A percentile compares a stretch with the other conserved stretches of the same genome.
phyloP scores from a whole-genome alignment of 2,888 invertebrate species.

The Agriotes lineatus region DNA sequence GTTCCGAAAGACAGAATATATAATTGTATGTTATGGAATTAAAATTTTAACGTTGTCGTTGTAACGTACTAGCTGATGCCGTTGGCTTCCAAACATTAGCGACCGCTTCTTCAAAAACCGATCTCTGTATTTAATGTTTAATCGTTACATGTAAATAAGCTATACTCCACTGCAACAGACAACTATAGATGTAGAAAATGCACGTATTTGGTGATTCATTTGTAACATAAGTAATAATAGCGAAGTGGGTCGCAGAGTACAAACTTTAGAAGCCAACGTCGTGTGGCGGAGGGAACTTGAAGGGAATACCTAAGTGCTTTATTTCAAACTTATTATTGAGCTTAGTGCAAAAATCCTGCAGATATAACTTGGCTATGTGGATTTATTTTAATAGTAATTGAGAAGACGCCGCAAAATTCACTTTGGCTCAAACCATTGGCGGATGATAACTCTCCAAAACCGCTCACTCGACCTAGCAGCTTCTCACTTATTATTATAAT shows the following conservation, averaged over 20 bases:
- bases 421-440: neutral
- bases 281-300: slow-evolving; percentile 63
- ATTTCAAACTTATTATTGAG: slow-evolving; percentile 58
- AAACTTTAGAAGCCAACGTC: slow-evolving; percentile 63
- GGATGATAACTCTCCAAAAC: neutral
- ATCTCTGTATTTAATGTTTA: slow-evolving; percentile 36
- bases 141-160: slow-evolving; percentile 57
- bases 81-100: slow-evolving; percentile 61
- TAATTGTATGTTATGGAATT: slow-evolving; percentile 60
- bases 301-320: slow-evolving; percentile 66
- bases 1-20: slow-evolving; percentile 53
- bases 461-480: neutral
- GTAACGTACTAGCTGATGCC: slow-evolving; percentile 62
- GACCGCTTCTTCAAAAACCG: slow-evolving; percentile 60
- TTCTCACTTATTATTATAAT: slow-evolving; percentile 48
- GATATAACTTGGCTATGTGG: slow-evolving; percentile 64
- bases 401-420: slow-evolving; percentile 38
- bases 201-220: slow-evolving; percentile 62
- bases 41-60: slow-evolving; percentile 65
- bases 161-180: slow-evolving; percentile 62
- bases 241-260: slow-evolving; percentile 62
- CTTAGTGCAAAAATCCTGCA: slow-evolving; percentile 63
- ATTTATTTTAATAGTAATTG: slow-evolving; percentile 48
- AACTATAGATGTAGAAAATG: slow-evolving; percentile 54
- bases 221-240: slow-evolving; percentile 59